phyloP scores from a whole-genome alignment of 2,888 invertebrate species.

The Agrotis clavis region DNA sequence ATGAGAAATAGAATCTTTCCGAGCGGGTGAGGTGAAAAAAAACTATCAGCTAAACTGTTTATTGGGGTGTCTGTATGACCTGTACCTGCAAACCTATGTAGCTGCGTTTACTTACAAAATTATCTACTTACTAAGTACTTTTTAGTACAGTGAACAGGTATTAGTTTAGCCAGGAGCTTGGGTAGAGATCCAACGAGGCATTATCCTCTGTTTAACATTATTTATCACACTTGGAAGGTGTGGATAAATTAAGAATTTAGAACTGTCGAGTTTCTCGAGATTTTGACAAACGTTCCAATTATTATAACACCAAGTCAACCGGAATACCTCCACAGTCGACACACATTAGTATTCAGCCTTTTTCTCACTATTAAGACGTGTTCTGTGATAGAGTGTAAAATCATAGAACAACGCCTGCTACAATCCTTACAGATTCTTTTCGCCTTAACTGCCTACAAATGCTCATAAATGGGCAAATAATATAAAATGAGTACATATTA shows the following conservation, averaged over 20 bases:
- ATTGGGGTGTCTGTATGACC: slow-evolving; percentile 27
- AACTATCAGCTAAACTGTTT: slow-evolving; percentile 51
- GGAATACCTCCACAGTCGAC: too few species aligned
- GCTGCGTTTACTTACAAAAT: slow-evolving; percentile 3
- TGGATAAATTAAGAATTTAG: background rate
- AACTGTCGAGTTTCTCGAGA: too few species aligned
- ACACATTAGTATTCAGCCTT: too few species aligned
- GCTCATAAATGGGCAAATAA: background rate
- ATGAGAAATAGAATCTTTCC: too few species aligned
- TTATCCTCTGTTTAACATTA: background rate
- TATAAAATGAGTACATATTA: background rate
- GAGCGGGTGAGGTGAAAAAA: too few species aligned
- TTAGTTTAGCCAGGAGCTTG: too few species aligned
- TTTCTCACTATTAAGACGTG: too few species aligned
- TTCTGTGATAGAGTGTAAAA: too few species aligned
- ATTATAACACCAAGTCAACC: background rate
- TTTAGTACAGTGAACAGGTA: background rate
- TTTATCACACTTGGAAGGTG: too few species aligned
- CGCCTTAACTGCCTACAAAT: too few species aligned
- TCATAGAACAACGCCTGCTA: too few species aligned
- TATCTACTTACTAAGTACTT: background rate
- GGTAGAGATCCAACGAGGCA: background rate
- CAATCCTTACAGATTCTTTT: too few species aligned
- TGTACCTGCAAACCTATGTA: background rate
- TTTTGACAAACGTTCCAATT: background rate